These are phyloP conservation scores for Danio tinwini DNA, from an alignment of 2,797 vertebrate genomes.

Conservation along the genomic window DNA sequence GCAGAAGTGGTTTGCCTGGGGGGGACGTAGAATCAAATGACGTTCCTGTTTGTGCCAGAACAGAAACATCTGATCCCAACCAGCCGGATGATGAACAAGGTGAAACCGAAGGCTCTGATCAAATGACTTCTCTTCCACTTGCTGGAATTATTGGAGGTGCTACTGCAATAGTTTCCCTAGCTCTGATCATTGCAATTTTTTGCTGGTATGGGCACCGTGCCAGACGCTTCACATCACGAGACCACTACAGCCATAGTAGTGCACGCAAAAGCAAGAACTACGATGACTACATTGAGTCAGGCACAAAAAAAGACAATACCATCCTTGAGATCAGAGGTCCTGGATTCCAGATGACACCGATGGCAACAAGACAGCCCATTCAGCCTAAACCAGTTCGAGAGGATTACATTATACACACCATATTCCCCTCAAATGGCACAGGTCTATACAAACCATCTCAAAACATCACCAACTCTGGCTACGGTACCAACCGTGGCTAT, in stretches of 20 bases:
- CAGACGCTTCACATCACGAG: constrained; percentile 80
- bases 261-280: constrained; percentile 88
- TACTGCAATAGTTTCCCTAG: constrained; percentile 86
- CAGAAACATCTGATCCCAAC: constrained; percentile 83
- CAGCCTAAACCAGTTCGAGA: constrained; percentile 86
- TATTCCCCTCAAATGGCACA: constrained; percentile 92
- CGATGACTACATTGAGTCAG: constrained; percentile 91
- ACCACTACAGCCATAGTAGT: constrained; percentile 83
- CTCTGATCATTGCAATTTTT: constrained; percentile 85
- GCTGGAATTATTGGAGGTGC: constrained; percentile 90
- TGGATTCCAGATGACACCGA: constrained; percentile 91
- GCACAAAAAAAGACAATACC: constrained; percentile 94
- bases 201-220: constrained; percentile 90
- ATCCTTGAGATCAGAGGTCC: constrained; percentile 91
- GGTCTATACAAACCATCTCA: constrained; percentile 87
- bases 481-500: constrained; percentile 90
- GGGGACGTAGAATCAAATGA: constrained; percentile 82
- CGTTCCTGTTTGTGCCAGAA: constrained; percentile 89
- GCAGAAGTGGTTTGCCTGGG: constrained; percentile 65
- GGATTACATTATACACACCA: constrained; percentile 94
- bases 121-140: constrained; percentile 81
- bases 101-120: constrained; percentile 72
- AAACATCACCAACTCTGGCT: constrained; percentile 83
- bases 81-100: constrained; percentile 77
- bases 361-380: constrained; percentile 79